Evolutionary conservation across 2,797 vertebrate genomes (phyloP), one percentile per base, ranked within the genome.

Genomic region (Synaphobranchus kaupii): DNA sequence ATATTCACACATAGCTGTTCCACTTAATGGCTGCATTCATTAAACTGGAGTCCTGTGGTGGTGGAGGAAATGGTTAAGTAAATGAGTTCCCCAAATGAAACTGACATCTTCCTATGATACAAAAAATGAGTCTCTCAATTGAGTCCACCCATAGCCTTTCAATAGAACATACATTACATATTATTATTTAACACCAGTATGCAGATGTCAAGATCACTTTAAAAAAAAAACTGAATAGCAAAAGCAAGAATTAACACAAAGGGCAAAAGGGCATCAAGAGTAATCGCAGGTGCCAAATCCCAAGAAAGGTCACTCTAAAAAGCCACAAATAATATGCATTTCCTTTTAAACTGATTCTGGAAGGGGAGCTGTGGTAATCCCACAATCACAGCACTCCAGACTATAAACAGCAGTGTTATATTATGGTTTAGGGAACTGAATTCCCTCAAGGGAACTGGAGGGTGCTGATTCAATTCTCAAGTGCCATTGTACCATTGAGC

Each of bases 1-100:
- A 48, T 10, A 83, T 88, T 85, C 86, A 76, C 87, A 87, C 85
- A 83, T 73, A 85, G 83, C 87, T 87, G 87, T 82, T 66, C 76
- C 54, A 13, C 76, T 76, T 88, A 87, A 87, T 78, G 34, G 86
- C 82, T 28, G 56, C 81, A 87, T 90, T 73, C 88, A 90, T 88
- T 87, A 52, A n/a, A 71, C 9, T 34, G 48, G 85, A n/a, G 20
- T 28, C 63, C n/a, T 28, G 47, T 71, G 31, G 31, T 83, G 63
- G 71, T 13, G 82, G 31, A 13, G 17, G 28, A 58, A 12, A 71
- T 2, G n/a, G 1, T 28, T 34, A 15, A 76, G 44, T 28, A 86
- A 73, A 86, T 78, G 48, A 39, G 39, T 85, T 85, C 22, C 34
- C 84, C 58, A 47, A 66, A 56, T 47, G 22, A 20, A 50, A 47